Evolutionary conservation across 2,113 vertebrate species (phyloP).

Genomic region (Sakesphorus luctuosus): DNA sequence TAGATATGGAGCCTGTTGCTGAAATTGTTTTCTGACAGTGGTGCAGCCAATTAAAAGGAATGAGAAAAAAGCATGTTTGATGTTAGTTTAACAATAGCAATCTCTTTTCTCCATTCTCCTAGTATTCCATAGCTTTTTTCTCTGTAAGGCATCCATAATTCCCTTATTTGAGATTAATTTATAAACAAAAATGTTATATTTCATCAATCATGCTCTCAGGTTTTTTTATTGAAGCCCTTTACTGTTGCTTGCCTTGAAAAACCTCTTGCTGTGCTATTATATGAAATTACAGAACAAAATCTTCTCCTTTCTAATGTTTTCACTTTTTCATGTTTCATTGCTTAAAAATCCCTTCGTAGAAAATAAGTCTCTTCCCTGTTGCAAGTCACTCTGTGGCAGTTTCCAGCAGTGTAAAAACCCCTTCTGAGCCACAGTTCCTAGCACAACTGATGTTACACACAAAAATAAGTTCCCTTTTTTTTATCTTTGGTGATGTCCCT

Average conservation of each 20-base stretch:
- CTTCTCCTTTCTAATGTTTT: background rate
- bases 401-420: background rate
- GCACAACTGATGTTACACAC: background rate
- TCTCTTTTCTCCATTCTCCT: background rate
- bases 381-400: background rate
- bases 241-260: background rate
- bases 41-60: background rate
- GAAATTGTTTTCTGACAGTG: background rate
- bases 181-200: background rate
- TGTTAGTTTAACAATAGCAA: background rate
- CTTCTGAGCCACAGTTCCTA: background rate
- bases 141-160: background rate
- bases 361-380: background rate
- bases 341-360: background rate
- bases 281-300: background rate
- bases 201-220: background rate
- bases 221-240: background rate
- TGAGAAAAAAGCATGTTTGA: background rate
- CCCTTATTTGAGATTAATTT: background rate
- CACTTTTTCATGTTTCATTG: background rate
- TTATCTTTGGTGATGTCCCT: accelerated
- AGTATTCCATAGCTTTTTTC: background rate
- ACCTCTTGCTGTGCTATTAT: background rate
- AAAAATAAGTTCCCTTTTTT: background rate
- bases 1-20: background rate